Evolutionary conservation across 2,797 vertebrate species (phyloP), one percentile per base, ranked within the genome.

Genomic region (Coendou prehensilis): DNA sequence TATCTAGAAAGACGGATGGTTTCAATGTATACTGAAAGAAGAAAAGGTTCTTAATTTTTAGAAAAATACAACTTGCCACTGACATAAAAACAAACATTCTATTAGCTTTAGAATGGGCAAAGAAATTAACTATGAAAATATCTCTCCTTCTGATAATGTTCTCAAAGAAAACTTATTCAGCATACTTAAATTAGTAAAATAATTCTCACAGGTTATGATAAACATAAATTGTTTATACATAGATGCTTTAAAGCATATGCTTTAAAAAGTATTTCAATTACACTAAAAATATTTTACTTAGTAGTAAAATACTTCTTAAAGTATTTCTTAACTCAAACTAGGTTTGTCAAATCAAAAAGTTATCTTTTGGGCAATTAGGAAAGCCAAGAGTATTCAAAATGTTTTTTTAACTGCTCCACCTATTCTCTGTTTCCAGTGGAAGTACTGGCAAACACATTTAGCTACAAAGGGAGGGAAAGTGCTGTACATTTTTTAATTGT

Each of bases 281-380:
- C 78, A 93, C 61, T 94, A 73, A 86, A 90, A 96, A 90, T 93
- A 93, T 90, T 94, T 92, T 64, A 85, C 83, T 97, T 96, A 73
- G 83, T 96, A 95, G 57, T 96, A 94, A 96, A 93, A 84, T 73
- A 47, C 50, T 76, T 84, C 15, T 73, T 45, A 97, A 88, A 96
- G 54, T 83, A 80, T 93, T 96, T 94, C 91, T 96, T 85, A 67
- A 94, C 61, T 93, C 57, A 61, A 90, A 94, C n/a, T 95, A 71
- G 26, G 63, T 96, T 92, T 90, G 69, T 78, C 87, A 97, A 98
- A 96, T 92, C 85, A 92, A 85, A 85, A 95, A 94, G 50, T 96
- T 97, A 97, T 93, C 91, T 95, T 89, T 81, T 28, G 67, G 41
- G 81, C 47, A n/a, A 50, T 84, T 89, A 87, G 79, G 78, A 76